Conservation (phyloP, 2,797 vertebrate genomes). For the Hybognathus amarus region DNA sequence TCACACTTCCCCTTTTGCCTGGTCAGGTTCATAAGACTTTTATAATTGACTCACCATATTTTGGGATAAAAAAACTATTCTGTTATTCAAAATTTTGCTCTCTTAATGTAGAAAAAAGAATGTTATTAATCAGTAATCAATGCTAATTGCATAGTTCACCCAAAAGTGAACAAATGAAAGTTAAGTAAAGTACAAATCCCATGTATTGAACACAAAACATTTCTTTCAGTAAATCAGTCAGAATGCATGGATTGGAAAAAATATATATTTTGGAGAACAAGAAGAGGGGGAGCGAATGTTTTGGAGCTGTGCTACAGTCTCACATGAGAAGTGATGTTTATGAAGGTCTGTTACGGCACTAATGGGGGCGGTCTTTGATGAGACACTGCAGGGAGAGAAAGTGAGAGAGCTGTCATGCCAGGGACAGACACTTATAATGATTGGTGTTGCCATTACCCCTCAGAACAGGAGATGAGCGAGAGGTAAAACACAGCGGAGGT, state of each 20-base stretch:
- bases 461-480: slow-evolving; percentile 67
- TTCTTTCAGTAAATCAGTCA: neutral
- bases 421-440: slow-evolving; percentile 61
- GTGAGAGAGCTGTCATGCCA: slow-evolving; percentile 55
- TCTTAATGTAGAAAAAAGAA: neutral
- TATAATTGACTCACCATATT: neutral
- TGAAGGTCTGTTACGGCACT: slow-evolving; percentile 47
- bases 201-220: neutral
- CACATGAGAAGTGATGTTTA: slow-evolving; percentile 49
- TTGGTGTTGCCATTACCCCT: slow-evolving; percentile 52
- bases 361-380: slow-evolving; percentile 46
- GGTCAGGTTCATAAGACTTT: neutral
- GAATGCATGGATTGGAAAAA: neutral
- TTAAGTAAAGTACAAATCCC: neutral
- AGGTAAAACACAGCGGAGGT: slow-evolving; percentile 41
- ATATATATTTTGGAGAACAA: neutral
- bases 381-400: slow-evolving; percentile 33
- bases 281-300: neutral
- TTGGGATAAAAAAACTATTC: neutral
- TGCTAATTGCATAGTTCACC: neutral
- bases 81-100: neutral
- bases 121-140: neutral
- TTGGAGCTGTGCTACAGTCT: slow-evolving; percentile 9
- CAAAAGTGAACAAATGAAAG: neutral
- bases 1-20: neutral